Conservation (phyloP, 2,888 invertebrate species). For the Apotomis betuletana region DNA sequence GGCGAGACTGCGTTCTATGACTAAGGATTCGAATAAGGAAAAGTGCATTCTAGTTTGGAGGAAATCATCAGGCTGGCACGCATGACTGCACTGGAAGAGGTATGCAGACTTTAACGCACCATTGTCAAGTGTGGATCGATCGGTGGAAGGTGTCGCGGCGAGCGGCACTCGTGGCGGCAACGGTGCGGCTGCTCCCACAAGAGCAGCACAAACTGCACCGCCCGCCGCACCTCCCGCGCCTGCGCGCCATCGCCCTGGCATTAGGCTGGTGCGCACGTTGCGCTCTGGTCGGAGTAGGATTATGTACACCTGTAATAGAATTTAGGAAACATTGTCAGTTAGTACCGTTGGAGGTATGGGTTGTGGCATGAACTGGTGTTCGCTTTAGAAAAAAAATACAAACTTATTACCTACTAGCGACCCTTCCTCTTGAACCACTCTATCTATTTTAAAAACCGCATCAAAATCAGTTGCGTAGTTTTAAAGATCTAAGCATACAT, state of each 20-base stretch:
- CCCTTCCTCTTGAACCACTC: too few species aligned
- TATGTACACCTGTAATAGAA: constrained; percentile 88
- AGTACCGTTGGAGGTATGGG: too few species aligned
- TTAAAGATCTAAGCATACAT: too few species aligned
- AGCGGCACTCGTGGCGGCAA: constrained; percentile 55
- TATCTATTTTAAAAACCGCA: too few species aligned
- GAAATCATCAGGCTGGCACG: too few species aligned
- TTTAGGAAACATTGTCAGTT: neutral
- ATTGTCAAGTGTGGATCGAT: constrained; percentile 63
- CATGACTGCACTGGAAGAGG: neutral
- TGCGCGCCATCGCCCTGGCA: constrained; percentile 84
- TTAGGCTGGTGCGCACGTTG: constrained; percentile 94
- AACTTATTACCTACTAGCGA: too few species aligned
- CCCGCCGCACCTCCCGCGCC: constrained; percentile 54
- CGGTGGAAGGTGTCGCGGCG: constrained; percentile 67
- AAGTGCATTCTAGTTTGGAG: too few species aligned
- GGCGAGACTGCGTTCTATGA: too few species aligned
- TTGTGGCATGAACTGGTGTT: constrained; percentile 56
- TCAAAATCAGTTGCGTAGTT: too few species aligned
- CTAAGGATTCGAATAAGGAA: too few species aligned
- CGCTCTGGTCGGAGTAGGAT: constrained; percentile 94
- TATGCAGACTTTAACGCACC: neutral
- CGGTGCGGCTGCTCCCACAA: constrained; percentile 55
- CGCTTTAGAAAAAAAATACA: too few species aligned
- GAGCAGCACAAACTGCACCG: constrained; percentile 66